Evolutionary conservation across 1,140 invertebrate species (phyloP).

Genomic region (Anthonomus grandis): DNA sequence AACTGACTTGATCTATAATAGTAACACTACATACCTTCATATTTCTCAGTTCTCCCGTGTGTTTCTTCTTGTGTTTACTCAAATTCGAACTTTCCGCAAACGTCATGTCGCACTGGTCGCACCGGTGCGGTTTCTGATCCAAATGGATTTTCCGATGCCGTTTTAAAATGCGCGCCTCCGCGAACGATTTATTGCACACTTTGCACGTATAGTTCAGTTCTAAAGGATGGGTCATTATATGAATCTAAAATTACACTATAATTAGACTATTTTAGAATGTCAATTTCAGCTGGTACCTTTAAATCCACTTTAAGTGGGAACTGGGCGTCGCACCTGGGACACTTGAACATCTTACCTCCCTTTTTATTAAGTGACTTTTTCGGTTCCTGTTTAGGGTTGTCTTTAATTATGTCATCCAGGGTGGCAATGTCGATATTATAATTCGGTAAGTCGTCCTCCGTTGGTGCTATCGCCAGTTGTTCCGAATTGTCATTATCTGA

Average conservation of each 20-base stretch:
- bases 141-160: slow-evolving; percentile 52
- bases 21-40: slow-evolving; percentile 39
- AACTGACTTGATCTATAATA: no score
- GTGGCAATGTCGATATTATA: slow-evolving; percentile 15
- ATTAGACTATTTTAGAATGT: background rate
- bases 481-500: no score
- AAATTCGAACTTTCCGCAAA: slow-evolving; percentile 54
- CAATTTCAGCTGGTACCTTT: slow-evolving; percentile 36
- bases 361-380: slow-evolving; percentile 34
- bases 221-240: slow-evolving; percentile 47
- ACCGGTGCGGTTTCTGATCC: slow-evolving; percentile 50
- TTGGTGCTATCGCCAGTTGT: background rate
- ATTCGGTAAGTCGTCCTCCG: background rate
- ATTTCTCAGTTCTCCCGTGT: slow-evolving; percentile 52
- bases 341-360: no score
- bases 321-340: slow-evolving; percentile 42
- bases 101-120: slow-evolving; percentile 52
- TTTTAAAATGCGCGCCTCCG: slow-evolving; percentile 50
- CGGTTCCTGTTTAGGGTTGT: background rate
- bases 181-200: slow-evolving; percentile 52
- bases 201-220: slow-evolving; percentile 48
- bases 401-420: background rate
- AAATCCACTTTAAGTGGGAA: slow-evolving; percentile 47
- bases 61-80: slow-evolving; percentile 52
- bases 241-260: slow-evolving; percentile 36